Percentiles rank a stretch among this genome's conserved stretches.
Conservation (phyloP, 2,888 invertebrate species). For the Microchrysa polita region DNA sequence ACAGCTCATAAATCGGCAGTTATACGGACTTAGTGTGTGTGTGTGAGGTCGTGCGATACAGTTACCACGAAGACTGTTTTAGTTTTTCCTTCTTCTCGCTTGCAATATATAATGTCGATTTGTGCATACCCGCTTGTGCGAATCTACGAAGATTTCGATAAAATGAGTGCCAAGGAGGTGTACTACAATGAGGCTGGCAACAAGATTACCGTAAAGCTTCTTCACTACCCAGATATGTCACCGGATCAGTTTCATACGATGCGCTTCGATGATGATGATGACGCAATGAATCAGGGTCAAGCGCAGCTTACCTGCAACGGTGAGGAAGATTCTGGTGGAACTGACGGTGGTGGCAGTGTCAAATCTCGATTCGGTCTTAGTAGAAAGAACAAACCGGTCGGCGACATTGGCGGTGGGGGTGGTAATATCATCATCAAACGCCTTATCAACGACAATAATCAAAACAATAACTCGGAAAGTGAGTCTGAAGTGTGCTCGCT, state of each 20-base stretch:
- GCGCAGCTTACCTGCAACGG: background rate
- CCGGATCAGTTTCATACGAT: constrained; percentile 62
- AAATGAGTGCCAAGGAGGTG: constrained; percentile 65
- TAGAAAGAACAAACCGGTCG: background rate
- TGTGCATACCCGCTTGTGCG: constrained; percentile 58
- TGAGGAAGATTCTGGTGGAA: background rate
- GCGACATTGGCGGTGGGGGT: background rate
- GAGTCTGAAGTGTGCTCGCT: constrained; percentile 45
- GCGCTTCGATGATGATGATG: constrained; percentile 59
- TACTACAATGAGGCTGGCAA: constrained; percentile 63
- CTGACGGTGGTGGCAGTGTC: background rate
- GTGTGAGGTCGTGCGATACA: constrained; percentile 12
- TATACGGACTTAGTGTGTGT: too few species aligned
- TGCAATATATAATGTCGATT: constrained; percentile 62
- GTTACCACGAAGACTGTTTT: background rate
- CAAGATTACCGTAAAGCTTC: constrained; percentile 62
- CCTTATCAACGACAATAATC: background rate
- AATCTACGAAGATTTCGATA: constrained; percentile 65
- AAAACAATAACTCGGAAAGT: constrained; percentile 37
- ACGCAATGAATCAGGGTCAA: constrained; percentile 10
- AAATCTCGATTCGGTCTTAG: background rate
- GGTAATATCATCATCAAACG: background rate
- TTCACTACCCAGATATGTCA: constrained; percentile 62
- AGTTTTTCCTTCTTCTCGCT: constrained; percentile 49
- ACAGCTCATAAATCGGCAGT: too few species aligned